Percentiles rank a stretch among this genome's conserved stretches.
phyloP scores from a whole-genome alignment of 2,888 invertebrate species.

The Nebria salina region DNA sequence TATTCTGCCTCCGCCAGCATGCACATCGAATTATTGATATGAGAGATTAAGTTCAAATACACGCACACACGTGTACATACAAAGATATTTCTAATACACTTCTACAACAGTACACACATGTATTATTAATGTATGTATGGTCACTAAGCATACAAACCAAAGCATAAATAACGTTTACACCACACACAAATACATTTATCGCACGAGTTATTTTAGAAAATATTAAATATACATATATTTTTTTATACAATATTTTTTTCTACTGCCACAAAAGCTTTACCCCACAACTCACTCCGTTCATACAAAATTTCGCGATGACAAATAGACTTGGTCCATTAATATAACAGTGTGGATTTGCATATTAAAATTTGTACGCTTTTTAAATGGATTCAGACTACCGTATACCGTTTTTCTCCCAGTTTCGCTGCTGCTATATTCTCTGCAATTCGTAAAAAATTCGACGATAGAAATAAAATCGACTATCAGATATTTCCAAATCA shows the following conservation, averaged over 20 bases:
- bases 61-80: neutral
- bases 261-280: neutral
- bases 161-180: neutral
- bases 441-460: no score
- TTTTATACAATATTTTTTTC: neutral
- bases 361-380: slow-evolving; percentile 8
- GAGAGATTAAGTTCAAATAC: slow-evolving; percentile 12
- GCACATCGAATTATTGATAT: slow-evolving; percentile 37
- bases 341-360: slow-evolving; percentile 10
- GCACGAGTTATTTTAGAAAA: neutral
- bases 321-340: slow-evolving; percentile 13
- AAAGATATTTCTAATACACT: no score
- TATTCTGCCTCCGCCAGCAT: neutral
- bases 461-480: no score
- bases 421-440: no score
- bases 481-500: no score
- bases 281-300: neutral
- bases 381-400: neutral
- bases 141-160: neutral
- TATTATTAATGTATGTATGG: slow-evolving; percentile 3
- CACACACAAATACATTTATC: neutral
- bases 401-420: neutral
- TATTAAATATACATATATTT: neutral
- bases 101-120: no score
- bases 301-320: slow-evolving; percentile 2